Evolutionary conservation across 1,140 invertebrate species (phyloP).

Genomic region (Mya arenaria): DNA sequence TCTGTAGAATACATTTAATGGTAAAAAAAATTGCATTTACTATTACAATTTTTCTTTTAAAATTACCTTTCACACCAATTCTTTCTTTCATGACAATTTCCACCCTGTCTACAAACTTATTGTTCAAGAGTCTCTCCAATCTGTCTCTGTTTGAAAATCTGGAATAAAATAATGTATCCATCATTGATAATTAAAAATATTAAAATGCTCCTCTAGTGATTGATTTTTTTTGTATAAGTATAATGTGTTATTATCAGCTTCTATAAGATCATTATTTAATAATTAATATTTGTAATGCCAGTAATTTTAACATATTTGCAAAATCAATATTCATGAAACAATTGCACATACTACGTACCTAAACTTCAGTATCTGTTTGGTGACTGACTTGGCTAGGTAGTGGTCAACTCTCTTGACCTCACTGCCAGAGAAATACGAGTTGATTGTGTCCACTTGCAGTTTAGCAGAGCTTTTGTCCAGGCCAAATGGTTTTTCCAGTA

Average conservation of each 20-base stretch:
- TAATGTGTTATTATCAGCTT: no score
- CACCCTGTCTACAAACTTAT: slow-evolving; percentile 76
- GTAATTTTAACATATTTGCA: no score
- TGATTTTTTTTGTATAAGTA: no score
- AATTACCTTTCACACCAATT: slow-evolving; percentile 65
- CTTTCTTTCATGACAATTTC: slow-evolving; percentile 79
- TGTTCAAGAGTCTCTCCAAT: slow-evolving; percentile 72
- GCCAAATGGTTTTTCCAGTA: slow-evolving; percentile 80
- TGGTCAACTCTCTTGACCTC: slow-evolving; percentile 80
- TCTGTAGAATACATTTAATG: background rate
- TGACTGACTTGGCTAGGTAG: slow-evolving; percentile 79
- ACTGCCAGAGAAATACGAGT: slow-evolving; percentile 70
- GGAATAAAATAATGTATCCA: no score
- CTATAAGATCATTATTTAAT: no score
- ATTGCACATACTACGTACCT: no score
- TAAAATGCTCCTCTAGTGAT: no score
- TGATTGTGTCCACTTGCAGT: slow-evolving; percentile 65
- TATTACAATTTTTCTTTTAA: background rate
- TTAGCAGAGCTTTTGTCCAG: slow-evolving; percentile 67
- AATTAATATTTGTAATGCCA: no score
- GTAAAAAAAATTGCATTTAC: background rate
- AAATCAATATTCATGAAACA: no score
- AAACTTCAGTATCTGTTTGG: slow-evolving; percentile 77
- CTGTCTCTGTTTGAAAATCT: slow-evolving; percentile 69
- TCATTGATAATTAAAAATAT: no score